Evolutionary conservation across 2,113 vertebrate species (phyloP), one percentile per base, ranked within the genome.

Genomic region (Ptilonorhynchus violaceus): DNA sequence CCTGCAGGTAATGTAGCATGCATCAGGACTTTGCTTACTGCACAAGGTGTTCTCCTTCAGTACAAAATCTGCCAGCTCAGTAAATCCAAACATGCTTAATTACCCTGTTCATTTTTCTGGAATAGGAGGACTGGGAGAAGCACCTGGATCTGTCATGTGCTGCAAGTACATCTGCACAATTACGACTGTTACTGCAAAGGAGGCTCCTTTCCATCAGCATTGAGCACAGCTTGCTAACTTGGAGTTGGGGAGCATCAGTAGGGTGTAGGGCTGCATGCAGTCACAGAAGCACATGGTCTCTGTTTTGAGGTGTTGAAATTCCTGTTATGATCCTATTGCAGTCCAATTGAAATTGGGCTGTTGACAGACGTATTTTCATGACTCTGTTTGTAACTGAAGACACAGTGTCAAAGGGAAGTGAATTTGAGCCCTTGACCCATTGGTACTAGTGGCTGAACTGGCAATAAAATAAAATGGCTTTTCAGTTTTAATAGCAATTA

Each of bases 81-180:
- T 96, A 97, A 92, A 98, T 97, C 94, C 95, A 95, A 97, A 96
- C 83, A 83, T 93, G 94, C 97, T 97, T 98, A 97, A 98, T 97
- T 96, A 97, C 97, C 93, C 91, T 76, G 80, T 86, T 94, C 55
- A 60, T 96, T 96, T 92, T 92, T 96, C 64, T 90, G 89, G 86
- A 91, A 76, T 89, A 88, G 91, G 50, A 72, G 87, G 92, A 64
- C 87, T 68, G 82, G 83, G 93, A 97, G 81, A 94, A 85, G 89
- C 94, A 94, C 91, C 90, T 94, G 86, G 44, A 80, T 92, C 92
- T 33, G 35, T 96, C 85, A 62, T 19, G 59, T 86, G 77, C 91
- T 89, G 44, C 93, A 97, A 88, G 92, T 44, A 58, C 58, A 47
- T 96, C 89, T 85, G 96, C 92, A 93, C 79, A 58, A 50, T 95